Base-by-base conservation (phyloP, 2,797 vertebrate species). In the Phalanger gymnotis region DNA sequence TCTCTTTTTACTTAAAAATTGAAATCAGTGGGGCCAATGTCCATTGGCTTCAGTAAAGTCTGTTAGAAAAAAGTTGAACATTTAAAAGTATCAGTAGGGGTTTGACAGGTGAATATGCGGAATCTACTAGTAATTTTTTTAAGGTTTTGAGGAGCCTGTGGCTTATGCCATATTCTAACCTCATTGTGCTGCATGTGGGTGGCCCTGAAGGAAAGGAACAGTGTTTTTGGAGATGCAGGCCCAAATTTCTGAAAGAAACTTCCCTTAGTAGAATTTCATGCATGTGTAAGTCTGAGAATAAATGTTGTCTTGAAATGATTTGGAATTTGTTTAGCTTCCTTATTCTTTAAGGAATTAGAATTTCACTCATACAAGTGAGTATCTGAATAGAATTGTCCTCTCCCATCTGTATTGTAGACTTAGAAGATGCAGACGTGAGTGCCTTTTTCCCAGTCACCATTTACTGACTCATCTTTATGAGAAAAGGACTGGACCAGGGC, bases 31-130 rank as follows among this genome's bases (percentile, higher is more conserved):
- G 93, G 40, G 14, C 61, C 90, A 92, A 73, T 54, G 40, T 93
- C 51, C 47, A 73, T 53, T 91, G 94, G 40, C 94, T 96, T 93
- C 61, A 31, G 61, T 31, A 40, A 92, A 92, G 57, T 94, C 4
- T 87, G 5, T 51, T 91, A 34, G 92, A 94, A 56, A 87, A 56
- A 95, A 89, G 97, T 93, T 66, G 90, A 95, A 92, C 92, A 97
- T 95, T 95, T 95, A 96, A 96, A 96, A 61, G 95, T 47, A 92
- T 91, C 91, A 92, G 53, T 91, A 54, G n/a, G 95, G 52, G 52
- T 53, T 54, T 91, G 55, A 94, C 92, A 97, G 95, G 66, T 90
- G 93, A 92, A 47, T 31, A 51, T 34, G 47, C 30, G 90, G 92
- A 93, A 95, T n/a, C 34, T 51, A 93, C 90, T 19, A 53, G 61